A percentile compares a stretch with the other conserved stretches of the same genome.
Conservation (phyloP, 2,888 invertebrate genomes). For the Drosophila greeni region DNA sequence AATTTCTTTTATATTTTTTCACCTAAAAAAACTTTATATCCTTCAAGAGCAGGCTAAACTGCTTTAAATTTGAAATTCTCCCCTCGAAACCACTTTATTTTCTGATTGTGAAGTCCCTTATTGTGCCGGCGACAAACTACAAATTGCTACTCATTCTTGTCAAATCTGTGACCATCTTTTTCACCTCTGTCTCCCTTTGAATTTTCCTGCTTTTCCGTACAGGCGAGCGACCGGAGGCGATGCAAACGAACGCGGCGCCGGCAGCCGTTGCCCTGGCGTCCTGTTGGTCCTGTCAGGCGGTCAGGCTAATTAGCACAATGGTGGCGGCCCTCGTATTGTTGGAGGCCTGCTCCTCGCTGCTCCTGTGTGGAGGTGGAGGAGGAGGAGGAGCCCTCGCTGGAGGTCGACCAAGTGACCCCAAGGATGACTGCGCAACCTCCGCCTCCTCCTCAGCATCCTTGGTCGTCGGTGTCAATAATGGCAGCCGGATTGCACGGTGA, state of each 20-base stretch:
- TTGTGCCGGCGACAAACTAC: constrained; percentile 34
- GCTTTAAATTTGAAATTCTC: not conserved
- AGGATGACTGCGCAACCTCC: constrained; percentile 3
- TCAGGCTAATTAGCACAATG: constrained; percentile 75
- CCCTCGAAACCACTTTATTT: constrained; percentile 28
- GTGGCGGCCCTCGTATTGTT: constrained; percentile 72
- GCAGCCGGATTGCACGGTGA: constrained; percentile 63
- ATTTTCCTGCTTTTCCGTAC: constrained; percentile 77
- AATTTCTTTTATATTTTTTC: not conserved
- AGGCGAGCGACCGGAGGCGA: constrained; percentile 88
- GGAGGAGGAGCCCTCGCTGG: not conserved
- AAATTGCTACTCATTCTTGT: constrained; percentile 70
- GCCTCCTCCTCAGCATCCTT: not conserved
- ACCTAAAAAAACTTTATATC: not conserved
- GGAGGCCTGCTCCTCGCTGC: constrained; percentile 65
- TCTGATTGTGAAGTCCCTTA: constrained; percentile 33
- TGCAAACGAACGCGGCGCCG: constrained; percentile 86
- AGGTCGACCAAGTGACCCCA: constrained; percentile 13
- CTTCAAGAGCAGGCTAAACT: not conserved
- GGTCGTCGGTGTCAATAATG: constrained; percentile 62
- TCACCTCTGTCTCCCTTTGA: constrained; percentile 36
- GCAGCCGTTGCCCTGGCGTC: constrained; percentile 63
- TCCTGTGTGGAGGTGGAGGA: constrained; percentile 41
- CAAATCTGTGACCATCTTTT: constrained; percentile 43
- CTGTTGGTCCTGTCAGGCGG: constrained; percentile 68